phyloP scores from a whole-genome alignment of 2,113 vertebrate genomes.

The Aspiorhynchus laticeps region DNA sequence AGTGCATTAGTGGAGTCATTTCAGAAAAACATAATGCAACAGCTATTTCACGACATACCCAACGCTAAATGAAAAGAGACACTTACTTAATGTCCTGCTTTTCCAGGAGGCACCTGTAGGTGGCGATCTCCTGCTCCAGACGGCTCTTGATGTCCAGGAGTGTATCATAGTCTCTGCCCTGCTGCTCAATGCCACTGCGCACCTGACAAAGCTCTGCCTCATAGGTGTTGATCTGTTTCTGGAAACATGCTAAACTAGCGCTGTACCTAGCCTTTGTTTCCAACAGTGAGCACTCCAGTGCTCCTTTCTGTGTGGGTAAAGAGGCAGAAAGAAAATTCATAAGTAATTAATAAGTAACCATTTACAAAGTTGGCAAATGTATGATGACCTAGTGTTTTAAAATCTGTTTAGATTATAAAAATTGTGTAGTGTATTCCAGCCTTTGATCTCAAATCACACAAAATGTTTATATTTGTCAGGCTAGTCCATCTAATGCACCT shows the following conservation, averaged over 20 bases:
- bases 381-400: too few species aligned
- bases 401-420: too few species aligned
- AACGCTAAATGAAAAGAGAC: not conserved
- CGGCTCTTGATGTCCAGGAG: conserved; percentile 59
- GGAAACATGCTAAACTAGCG: conserved; percentile 68
- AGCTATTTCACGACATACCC: too few species aligned
- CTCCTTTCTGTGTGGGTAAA: conserved; percentile 71
- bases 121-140: conserved; percentile 81
- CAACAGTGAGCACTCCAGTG: conserved; percentile 73
- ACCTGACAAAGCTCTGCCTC: conserved; percentile 73
- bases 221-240: conserved; percentile 75
- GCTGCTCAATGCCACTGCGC: conserved; percentile 72
- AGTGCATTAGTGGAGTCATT: too few species aligned
- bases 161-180: conserved; percentile 75
- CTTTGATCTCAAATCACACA: too few species aligned
- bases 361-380: too few species aligned
- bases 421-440: too few species aligned
- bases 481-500: too few species aligned
- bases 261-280: conserved; percentile 78
- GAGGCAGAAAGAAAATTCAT: too few species aligned
- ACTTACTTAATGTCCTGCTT: conserved; percentile 74
- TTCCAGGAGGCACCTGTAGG: conserved; percentile 79
- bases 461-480: too few species aligned
- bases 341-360: too few species aligned
- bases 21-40: too few species aligned